Evolutionary conservation across 2,113 vertebrate species (phyloP).

Genomic region (Gallinago jamesoni): DNA sequence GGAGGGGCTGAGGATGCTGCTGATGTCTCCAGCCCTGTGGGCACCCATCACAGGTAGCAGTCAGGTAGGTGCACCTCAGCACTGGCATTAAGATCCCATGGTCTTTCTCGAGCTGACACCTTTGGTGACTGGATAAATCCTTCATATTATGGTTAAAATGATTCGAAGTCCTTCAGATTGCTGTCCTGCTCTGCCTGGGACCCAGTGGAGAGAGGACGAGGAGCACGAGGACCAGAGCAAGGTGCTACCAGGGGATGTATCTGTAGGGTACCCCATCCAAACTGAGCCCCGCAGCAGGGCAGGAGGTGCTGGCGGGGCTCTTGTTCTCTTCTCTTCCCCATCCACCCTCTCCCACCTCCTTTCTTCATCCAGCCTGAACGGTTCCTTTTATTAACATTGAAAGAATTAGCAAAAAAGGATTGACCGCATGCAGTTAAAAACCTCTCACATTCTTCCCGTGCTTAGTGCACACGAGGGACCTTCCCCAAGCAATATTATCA

Average conservation of each 20-base stretch:
- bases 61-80: not conserved
- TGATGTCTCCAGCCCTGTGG: fast-evolving
- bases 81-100: not conserved
- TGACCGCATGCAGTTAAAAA: not conserved
- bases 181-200: not conserved
- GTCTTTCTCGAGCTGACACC: not conserved
- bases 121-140: not conserved
- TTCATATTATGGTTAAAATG: not conserved
- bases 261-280: not conserved
- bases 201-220: fast-evolving
- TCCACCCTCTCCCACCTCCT: not conserved
- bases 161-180: not conserved
- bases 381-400: not conserved
- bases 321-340: not conserved
- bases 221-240: not conserved
- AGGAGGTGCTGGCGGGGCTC: not conserved
- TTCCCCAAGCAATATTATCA: conserved; percentile 13
- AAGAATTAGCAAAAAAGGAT: not conserved
- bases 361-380: not conserved
- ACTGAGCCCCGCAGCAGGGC: not conserved
- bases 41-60: fast-evolving
- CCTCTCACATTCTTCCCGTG: not conserved
- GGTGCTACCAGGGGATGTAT: not conserved
- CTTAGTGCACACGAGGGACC: conserved; percentile 8
- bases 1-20: not conserved